These are phyloP conservation scores for Centropristis striata DNA, from an alignment of 2,113 vertebrate species.

Conservation along the genomic window DNA sequence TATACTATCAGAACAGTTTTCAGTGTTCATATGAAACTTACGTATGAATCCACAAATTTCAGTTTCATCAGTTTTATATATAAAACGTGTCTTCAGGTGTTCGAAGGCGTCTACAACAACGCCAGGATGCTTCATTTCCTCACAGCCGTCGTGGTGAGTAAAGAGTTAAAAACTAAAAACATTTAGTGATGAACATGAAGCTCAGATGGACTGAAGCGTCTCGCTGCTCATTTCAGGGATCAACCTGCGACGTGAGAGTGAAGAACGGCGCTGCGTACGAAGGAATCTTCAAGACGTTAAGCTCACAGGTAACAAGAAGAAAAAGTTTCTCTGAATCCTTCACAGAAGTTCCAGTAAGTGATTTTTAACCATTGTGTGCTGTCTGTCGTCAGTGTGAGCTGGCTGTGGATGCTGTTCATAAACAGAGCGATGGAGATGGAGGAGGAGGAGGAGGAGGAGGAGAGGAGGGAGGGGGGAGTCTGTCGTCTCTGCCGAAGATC, in stretches of 20 bases:
- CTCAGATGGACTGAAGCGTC: not conserved
- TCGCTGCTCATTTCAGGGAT: constrained; percentile 80
- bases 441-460: constrained; percentile 68
- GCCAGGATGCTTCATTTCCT: constrained; percentile 93
- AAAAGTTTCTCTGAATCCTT: not conserved
- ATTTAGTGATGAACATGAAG: not conserved
- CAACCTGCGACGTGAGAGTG: constrained; percentile 90
- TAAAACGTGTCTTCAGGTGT: constrained; percentile 79
- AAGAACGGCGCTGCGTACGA: constrained; percentile 89
- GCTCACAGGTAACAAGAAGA: constrained; percentile 85
- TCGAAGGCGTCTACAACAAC: constrained; percentile 93
- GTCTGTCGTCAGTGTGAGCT: constrained; percentile 86
- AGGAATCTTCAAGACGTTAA: constrained; percentile 92
- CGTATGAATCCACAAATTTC: too few relatives aligned
- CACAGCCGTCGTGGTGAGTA: constrained; percentile 92
- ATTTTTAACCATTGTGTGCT: too few relatives aligned
- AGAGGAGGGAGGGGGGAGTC: constrained; percentile 74
- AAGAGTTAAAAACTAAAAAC: fast-evolving
- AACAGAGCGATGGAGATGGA: constrained; percentile 81
- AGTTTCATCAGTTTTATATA: too few relatives aligned
- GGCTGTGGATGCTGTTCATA: constrained; percentile 91
- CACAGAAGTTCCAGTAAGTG: not conserved
- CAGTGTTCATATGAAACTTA: too few relatives aligned
- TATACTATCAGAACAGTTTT: too few relatives aligned
- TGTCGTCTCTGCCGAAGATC: constrained; percentile 79